These are phyloP conservation scores for Drosophila austrosaltans DNA, from an alignment of 2,888 invertebrate species.

Conservation along the genomic window DNA sequence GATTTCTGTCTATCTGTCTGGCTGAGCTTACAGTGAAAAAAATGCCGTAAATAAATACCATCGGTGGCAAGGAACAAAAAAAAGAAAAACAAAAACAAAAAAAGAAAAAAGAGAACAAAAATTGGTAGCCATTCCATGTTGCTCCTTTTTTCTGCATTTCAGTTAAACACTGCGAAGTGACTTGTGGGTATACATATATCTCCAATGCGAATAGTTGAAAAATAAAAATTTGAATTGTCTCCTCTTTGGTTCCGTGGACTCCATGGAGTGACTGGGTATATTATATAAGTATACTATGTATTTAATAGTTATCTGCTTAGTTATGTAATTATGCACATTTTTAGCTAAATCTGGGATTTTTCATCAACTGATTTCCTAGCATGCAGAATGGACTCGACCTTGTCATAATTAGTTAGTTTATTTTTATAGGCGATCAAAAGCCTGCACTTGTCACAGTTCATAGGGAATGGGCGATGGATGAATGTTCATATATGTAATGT, in stretches of 20 bases:
- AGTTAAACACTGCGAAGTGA: background rate
- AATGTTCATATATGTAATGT: too few species aligned
- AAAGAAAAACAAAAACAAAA: too few species aligned
- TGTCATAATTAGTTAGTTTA: background rate
- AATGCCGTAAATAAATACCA: conserved; percentile 60
- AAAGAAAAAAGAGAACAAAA: background rate
- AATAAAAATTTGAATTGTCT: background rate
- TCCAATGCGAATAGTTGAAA: background rate
- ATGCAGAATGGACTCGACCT: background rate
- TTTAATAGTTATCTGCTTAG: too few species aligned
- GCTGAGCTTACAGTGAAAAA: conserved; percentile 40
- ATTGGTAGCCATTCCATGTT: background rate
- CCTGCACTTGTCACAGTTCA: background rate
- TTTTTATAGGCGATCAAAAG: background rate
- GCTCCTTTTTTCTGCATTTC: background rate
- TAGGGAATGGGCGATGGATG: too few species aligned
- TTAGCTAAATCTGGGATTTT: too few species aligned
- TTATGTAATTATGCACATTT: too few species aligned
- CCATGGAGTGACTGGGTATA: background rate
- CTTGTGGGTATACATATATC: background rate
- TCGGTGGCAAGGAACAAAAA: conserved; percentile 32
- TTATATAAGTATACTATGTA: too few species aligned
- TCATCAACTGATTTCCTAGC: too few species aligned
- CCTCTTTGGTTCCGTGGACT: background rate
- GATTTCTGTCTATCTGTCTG: conserved; percentile 14